Conservation (phyloP, 2,113 vertebrate genomes). For the Megaleporinus macrocephalus region DNA sequence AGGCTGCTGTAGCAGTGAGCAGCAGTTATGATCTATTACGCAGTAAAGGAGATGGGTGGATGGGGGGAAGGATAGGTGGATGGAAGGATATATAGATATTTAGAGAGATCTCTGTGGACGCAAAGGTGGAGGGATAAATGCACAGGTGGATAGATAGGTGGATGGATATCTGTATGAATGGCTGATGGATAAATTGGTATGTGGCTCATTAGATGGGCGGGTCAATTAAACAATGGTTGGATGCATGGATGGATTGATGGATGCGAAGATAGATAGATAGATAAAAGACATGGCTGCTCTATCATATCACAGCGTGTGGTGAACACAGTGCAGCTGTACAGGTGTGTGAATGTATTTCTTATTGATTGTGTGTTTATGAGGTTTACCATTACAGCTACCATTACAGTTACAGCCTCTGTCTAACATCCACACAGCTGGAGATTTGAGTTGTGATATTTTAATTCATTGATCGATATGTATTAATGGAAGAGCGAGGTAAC, state of each 20-base stretch:
- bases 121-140: not conserved
- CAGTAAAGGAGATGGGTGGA: too few relatives aligned
- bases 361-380: constrained; percentile 44
- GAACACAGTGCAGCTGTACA: constrained; percentile 3
- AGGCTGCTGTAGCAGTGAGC: not conserved
- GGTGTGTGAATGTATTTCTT: constrained; percentile 31
- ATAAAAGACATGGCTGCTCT: too few relatives aligned
- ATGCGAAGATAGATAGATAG: too few relatives aligned
- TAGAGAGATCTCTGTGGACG: too few relatives aligned
- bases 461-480: constrained; percentile 47
- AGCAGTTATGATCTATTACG: not conserved
- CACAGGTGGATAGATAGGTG: not conserved
- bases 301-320: not conserved
- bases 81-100: not conserved
- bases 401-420: not conserved
- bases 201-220: too few relatives aligned
- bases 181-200: too few relatives aligned
- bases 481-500: constrained; percentile 39
- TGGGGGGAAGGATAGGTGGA: not conserved
- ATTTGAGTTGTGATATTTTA: constrained; percentile 55
- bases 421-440: constrained; percentile 17
- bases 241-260: not conserved
- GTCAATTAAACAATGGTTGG: too few relatives aligned
- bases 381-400: constrained; percentile 29
- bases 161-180: too few relatives aligned